Evolutionary conservation across 2,113 vertebrate genomes (phyloP), one percentile per base, ranked within the genome.

Genomic region (Canis aureus): DNA sequence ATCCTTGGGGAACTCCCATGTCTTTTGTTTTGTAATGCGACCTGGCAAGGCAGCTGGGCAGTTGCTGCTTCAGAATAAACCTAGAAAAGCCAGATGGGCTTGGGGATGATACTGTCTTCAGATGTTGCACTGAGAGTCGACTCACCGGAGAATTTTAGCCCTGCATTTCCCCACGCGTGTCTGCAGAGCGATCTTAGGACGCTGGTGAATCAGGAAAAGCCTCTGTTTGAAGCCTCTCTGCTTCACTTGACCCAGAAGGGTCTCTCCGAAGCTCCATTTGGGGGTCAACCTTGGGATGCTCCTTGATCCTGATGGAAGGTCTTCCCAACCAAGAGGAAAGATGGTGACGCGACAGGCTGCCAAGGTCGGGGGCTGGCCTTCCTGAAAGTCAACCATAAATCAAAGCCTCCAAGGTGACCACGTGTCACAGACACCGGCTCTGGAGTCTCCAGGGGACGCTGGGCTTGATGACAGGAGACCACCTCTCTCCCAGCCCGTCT

Each of bases 351-450:
- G 11, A 86, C 74, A 87, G 95, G 76, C 89, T 86, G 81, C 91
- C 93, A 89, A 82, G 91, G 90, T 86, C 91, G 91, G 93, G 67
- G 64, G 29, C 91, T 73, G 88, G 84, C 78, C 59, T 96, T 81
- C 79, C 84, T 1, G 64, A 94, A 97, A 94, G 95, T 97, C 96
- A 95, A 59, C 93, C 93, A 94, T 97, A 97, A 97, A 97, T 97
- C 96, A 91, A 74, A 95, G 69, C 19, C 94, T 92, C 76, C 60
- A 91, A 94, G 95, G 95, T 97, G 91, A 95, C 93, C 95, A 62
- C 1, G 9, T 53, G 94, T 87, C 93, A 84, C 15, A 59, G 95
- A 80, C 49, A 51, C 95, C 90, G 66, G 94, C 74, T 79, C 79
- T 0, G 1, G 87, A 38, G 87, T 94, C 96, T 91, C 84, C 2